phyloP scores from a whole-genome alignment of 2,888 invertebrate species.

The Buathra laborator region DNA sequence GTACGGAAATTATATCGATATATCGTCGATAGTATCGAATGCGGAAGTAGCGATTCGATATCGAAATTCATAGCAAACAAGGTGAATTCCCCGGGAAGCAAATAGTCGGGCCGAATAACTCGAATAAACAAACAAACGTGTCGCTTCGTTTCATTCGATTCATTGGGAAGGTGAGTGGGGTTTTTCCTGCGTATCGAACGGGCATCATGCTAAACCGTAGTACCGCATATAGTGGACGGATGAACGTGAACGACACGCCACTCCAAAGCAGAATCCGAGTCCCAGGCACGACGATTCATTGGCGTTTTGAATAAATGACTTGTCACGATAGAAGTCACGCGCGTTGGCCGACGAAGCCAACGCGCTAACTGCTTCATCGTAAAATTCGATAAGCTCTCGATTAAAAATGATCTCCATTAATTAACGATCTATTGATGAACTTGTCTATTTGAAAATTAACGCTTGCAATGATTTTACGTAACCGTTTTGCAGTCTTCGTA shows the following conservation, averaged over 20 bases:
- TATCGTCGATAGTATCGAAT: background rate
- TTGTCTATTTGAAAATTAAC: too few relatives aligned
- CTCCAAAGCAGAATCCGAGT: background rate
- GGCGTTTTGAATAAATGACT: background rate
- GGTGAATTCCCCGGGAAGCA: background rate
- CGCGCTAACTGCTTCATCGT: too few relatives aligned
- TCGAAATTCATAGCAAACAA: slow-evolving; percentile 1
- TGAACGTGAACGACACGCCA: background rate
- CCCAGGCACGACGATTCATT: background rate
- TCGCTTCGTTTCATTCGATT: background rate
- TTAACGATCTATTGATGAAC: too few relatives aligned
- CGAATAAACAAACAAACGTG: background rate
- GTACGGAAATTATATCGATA: background rate
- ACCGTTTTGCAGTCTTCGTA: too few relatives aligned
- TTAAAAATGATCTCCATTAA: too few relatives aligned
- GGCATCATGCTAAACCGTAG: background rate
- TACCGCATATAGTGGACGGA: background rate
- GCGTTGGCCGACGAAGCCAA: too few relatives aligned
- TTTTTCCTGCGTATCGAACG: background rate
- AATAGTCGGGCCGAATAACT: background rate
- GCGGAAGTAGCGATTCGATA: background rate
- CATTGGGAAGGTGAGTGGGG: background rate
- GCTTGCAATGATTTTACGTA: too few relatives aligned
- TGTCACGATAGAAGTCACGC: too few relatives aligned
- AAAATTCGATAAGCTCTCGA: too few relatives aligned